Conservation (phyloP, 2,113 vertebrate genomes). For the Carassius auratus region DNA sequence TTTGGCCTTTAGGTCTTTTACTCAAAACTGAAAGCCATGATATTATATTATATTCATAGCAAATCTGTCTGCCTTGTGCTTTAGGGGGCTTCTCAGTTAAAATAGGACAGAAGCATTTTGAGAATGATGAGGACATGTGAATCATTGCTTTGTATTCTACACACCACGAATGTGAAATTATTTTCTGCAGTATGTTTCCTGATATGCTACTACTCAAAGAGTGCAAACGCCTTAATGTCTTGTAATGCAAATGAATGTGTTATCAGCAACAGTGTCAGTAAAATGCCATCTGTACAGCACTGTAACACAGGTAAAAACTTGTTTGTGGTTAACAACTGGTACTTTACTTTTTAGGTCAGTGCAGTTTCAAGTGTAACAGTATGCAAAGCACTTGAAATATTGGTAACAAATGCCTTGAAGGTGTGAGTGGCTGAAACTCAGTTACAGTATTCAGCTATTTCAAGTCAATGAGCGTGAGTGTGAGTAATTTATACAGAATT, state of each 20-base stretch:
- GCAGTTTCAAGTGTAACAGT: neutral
- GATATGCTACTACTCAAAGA: neutral
- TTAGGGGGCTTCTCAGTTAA: conserved; percentile 13
- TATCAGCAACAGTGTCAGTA: neutral
- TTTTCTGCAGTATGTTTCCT: neutral
- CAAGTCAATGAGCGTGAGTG: neutral
- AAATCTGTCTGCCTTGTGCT: conserved; percentile 9
- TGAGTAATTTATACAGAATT: neutral
- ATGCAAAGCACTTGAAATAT: conserved; percentile 31
- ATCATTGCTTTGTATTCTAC: conserved; percentile 37
- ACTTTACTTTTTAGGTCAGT: neutral
- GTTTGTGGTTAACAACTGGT: neutral
- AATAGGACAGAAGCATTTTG: neutral
- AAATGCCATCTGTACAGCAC: neutral
- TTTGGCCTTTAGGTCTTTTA: conserved; percentile 28
- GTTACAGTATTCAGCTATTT: neutral
- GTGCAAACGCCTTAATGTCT: neutral
- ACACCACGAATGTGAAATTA: conserved; percentile 41
- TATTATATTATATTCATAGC: conserved; percentile 62
- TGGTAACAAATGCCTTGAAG: conserved; percentile 1
- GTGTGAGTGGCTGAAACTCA: neutral
- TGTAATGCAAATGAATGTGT: neutral
- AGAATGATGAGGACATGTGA: neutral
- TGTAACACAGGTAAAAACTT: neutral
- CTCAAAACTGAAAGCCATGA: conserved; percentile 36